phyloP scores from a whole-genome alignment of 2,888 invertebrate species.

The Spilosoma lubricipeda region DNA sequence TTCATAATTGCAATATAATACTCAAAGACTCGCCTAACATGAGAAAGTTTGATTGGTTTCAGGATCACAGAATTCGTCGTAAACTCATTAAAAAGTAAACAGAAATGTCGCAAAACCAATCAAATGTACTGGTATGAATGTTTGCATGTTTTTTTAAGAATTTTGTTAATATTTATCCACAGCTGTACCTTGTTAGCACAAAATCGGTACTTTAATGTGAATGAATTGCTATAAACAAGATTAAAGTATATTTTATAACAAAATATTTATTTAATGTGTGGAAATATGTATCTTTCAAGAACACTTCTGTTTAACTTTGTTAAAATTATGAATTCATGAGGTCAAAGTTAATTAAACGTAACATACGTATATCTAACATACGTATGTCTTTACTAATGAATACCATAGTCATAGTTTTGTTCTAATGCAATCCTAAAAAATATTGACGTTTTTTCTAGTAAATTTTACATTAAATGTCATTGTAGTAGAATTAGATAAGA shows the following conservation, averaged over 20 bases:
- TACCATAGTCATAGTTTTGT: neutral
- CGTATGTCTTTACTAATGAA: neutral
- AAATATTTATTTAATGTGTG: conserved; percentile 4
- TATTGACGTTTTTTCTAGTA: no score
- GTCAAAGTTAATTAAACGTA: neutral
- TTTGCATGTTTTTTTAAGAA: conserved; percentile 45
- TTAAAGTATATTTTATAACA: conserved; percentile 16
- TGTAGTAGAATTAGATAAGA: no score
- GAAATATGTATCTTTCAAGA: neutral
- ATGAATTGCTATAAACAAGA: conserved; percentile 27
- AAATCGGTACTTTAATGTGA: conserved; percentile 24
- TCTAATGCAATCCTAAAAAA: neutral
- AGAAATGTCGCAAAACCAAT: conserved; percentile 78
- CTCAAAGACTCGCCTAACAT: conserved; percentile 60
- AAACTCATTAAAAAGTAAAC: conserved; percentile 85
- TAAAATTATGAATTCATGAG: neutral
- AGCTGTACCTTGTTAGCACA: conserved; percentile 28
- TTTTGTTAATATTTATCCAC: conserved; percentile 42
- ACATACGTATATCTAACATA: neutral
- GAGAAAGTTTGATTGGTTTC: conserved; percentile 84
- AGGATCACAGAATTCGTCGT: conserved; percentile 74
- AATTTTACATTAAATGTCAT: neutral
- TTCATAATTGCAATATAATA: conserved; percentile 47
- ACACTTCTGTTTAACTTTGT: neutral
- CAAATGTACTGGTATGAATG: conserved; percentile 57